Evolutionary conservation across 2,797 vertebrate species (phyloP).

Genomic region (Danio aesculapii): DNA sequence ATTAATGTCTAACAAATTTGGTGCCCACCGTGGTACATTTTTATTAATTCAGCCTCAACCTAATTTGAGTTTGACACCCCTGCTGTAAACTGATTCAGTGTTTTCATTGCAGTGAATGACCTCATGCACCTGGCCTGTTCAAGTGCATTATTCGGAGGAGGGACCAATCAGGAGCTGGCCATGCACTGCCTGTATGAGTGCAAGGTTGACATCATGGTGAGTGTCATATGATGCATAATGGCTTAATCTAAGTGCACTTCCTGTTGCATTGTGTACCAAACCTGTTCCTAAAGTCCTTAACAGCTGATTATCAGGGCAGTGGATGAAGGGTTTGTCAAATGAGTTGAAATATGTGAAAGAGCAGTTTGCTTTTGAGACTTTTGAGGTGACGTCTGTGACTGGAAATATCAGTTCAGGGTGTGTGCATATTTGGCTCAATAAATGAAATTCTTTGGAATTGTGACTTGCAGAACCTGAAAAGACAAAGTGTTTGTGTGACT

Average conservation of each 20-base stretch:
- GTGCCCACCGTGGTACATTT: too few relatives aligned
- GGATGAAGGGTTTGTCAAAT: neutral
- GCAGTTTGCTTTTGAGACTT: neutral
- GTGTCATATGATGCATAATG: constrained; percentile 62
- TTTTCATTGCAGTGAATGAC: constrained; percentile 81
- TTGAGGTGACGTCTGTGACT: neutral
- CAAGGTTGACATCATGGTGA: constrained; percentile 93
- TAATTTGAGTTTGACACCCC: too few relatives aligned
- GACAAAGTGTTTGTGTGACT: neutral
- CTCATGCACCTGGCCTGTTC: constrained; percentile 95
- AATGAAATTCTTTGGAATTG: neutral
- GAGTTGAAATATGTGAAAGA: constrained; percentile 18
- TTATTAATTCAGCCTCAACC: too few relatives aligned
- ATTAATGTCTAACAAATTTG: too few relatives aligned
- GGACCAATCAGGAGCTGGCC: constrained; percentile 96
- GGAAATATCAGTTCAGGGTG: constrained; percentile 13
- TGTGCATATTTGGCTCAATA: neutral
- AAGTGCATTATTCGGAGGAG: constrained; percentile 91
- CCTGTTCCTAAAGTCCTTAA: neutral
- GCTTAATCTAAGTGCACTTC: constrained; percentile 3
- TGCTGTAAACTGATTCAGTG: too few relatives aligned
- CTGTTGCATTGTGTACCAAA: neutral
- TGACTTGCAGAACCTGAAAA: neutral
- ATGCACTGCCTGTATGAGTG: constrained; percentile 92
- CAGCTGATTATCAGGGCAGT: neutral